A percentile compares a stretch with the other conserved stretches of the same genome.
Evolutionary conservation across 2,797 vertebrate species (phyloP).

Genomic region (Galaxias olidus): DNA sequence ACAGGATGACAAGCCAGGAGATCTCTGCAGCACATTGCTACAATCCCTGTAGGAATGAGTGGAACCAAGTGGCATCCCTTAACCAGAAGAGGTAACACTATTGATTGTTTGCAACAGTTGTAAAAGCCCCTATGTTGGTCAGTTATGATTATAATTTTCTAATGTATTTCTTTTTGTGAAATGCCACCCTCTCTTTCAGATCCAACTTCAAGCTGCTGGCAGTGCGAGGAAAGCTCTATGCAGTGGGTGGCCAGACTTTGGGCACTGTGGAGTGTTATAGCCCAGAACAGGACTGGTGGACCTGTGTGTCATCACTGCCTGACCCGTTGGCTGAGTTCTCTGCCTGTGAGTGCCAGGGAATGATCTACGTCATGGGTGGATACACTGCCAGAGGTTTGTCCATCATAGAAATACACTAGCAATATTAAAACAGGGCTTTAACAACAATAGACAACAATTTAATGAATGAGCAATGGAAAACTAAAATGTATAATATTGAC

Average conservation of each 20-base stretch:
- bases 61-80: conserved; percentile 88
- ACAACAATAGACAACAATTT: no score
- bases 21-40: conserved; percentile 91
- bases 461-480: no score
- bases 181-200: conserved; percentile 59
- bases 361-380: conserved; percentile 95
- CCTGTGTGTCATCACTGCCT: conserved; percentile 88
- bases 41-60: conserved; percentile 90
- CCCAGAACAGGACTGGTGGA: conserved; percentile 94
- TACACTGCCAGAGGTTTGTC: conserved; percentile 89
- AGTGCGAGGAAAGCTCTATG: conserved; percentile 87
- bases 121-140: no score
- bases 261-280: conserved; percentile 92
- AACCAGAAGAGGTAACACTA: conserved; percentile 90
- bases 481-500: no score
- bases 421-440: no score
- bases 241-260: conserved; percentile 90
- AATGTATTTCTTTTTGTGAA: not conserved
- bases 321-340: conserved; percentile 92
- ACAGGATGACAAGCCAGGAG: conserved; percentile 90
- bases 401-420: no score
- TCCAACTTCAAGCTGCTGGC: conserved; percentile 96
- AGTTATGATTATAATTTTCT: not conserved
- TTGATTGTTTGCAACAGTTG: not conserved
- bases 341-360: conserved; percentile 91